Base-by-base conservation (phyloP, 2,888 invertebrate species). In the Idaea aversata region DNA sequence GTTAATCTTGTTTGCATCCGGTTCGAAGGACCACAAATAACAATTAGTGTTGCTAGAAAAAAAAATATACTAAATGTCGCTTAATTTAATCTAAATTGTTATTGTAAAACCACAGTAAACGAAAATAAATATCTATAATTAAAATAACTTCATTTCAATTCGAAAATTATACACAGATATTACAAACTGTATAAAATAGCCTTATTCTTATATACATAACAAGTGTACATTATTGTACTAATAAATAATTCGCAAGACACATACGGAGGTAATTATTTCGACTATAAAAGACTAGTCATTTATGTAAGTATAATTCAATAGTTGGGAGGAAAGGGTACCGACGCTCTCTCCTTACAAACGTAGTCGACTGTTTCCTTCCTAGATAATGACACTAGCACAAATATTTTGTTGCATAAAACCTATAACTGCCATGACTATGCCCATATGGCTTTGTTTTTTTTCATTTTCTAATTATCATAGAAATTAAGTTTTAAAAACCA, bases 171-270 rank as follows among this genome's bases (percentile, higher is more conserved):
- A 59, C 38, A 59, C 25, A 64, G 63, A 66, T 67, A 66, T 64
- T 67, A 67, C 63, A 64, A 63, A 66, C 62, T 57, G 66, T 69
- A 70, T 57, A 71, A 69, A 73, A 70, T 65, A 68, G 71, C 64
- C 70, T 71, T 76, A 79, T 78, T 69, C 70, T 76, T 79, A 79
- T 75, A 71, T 75, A 80, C 76, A 75, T 65, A 63, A 65, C 34
- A 66, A 25, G 25, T 72, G 67, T 69, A 71, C 65, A 67, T 64
- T 68, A 73, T 72, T 77, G 65, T 76, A 76, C 73, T 15, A 58
- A 58, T 13, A 66, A 67, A 64, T 63, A 59, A 25, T 62, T 66
- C 7, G 62, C 68, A 65, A 74, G 68, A 60, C 61, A 66, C 63
- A 59, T 34, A 62, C n/a, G 63, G 73, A 76, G 73, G 71, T 75